These are phyloP conservation scores for Cyprinodon tularosa DNA, from an alignment of 2,113 vertebrate species.

Conservation along the genomic window DNA sequence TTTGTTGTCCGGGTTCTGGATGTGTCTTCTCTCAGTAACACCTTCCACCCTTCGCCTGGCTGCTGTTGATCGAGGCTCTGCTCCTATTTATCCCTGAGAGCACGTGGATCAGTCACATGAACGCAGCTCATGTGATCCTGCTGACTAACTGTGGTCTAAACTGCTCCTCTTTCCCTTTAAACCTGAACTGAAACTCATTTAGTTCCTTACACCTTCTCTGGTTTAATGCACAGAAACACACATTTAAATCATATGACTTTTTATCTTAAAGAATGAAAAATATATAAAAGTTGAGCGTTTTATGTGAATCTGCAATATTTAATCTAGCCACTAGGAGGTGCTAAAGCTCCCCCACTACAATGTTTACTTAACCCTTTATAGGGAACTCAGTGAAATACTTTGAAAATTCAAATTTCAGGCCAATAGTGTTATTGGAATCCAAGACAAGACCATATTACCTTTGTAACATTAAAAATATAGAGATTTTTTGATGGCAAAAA, in stretches of 20 bases:
- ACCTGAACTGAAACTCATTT: background rate
- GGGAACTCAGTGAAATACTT: background rate
- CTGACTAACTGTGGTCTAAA: background rate
- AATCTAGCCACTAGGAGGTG: background rate
- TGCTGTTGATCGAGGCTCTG: too few relatives aligned
- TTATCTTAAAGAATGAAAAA: background rate
- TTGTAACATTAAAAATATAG: too few relatives aligned
- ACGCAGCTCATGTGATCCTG: slow-evolving; percentile 50
- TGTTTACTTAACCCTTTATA: background rate
- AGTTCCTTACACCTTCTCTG: background rate
- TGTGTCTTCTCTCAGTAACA: background rate
- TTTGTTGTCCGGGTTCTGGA: background rate
- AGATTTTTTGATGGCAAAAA: too few relatives aligned
- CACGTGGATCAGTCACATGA: slow-evolving; percentile 70
- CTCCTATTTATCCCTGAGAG: background rate
- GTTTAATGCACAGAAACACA: background rate
- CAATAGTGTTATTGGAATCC: too few relatives aligned
- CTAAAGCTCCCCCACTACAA: background rate
- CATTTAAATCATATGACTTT: background rate
- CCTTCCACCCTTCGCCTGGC: background rate
- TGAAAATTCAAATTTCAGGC: too few relatives aligned
- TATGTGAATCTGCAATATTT: background rate
- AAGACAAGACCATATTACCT: too few relatives aligned
- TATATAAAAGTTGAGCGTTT: background rate
- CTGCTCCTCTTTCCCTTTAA: background rate